Percentiles rank a stretch among this genome's conserved stretches.
Evolutionary conservation across 2,113 vertebrate species (phyloP).

Genomic region (Xyrauchen texanus): DNA sequence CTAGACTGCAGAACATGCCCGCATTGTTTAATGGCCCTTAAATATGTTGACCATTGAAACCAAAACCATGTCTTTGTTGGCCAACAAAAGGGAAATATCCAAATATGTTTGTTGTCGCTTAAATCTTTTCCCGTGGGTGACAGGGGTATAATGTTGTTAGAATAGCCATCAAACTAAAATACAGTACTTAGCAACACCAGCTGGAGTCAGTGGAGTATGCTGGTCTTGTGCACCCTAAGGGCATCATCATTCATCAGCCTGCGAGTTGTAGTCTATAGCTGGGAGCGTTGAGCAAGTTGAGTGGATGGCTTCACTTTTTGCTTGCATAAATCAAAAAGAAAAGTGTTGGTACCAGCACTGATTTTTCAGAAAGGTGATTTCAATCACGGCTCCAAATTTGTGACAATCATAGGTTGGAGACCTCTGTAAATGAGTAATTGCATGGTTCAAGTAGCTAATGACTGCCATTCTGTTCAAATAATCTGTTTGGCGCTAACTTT

Average conservation of each 20-base stretch:
- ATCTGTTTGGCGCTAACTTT: slow-evolving; percentile 29
- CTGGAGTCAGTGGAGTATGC: slow-evolving; percentile 67
- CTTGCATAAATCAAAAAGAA: slow-evolving; percentile 59
- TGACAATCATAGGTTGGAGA: slow-evolving; percentile 17
- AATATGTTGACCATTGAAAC: too few species aligned
- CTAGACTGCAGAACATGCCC: too few species aligned
- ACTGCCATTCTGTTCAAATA: slow-evolving; percentile 24
- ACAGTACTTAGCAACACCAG: slow-evolving; percentile 66
- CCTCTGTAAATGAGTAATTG: slow-evolving; percentile 48
- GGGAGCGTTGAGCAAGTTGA: slow-evolving; percentile 29
- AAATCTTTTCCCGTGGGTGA: slow-evolving; percentile 65
- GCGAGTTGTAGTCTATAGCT: slow-evolving; percentile 55
- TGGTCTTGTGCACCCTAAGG: slow-evolving; percentile 58
- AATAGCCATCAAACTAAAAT: slow-evolving; percentile 68
- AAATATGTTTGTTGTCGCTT: slow-evolving; percentile 42
- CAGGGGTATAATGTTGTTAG: slow-evolving; percentile 69
- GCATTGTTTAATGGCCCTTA: too few species aligned
- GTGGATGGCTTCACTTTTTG: slow-evolving; percentile 50
- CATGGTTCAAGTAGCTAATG: slow-evolving; percentile 34
- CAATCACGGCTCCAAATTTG: slow-evolving; percentile 24
- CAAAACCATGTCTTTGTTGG: too few species aligned
- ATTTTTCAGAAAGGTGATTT: slow-evolving; percentile 44
- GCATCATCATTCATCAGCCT: slow-evolving; percentile 68
- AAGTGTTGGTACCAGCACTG: slow-evolving; percentile 34
- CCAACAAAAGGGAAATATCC: too few species aligned